Percentiles rank a stretch among this genome's conserved stretches.
These are phyloP conservation scores for Microcebus murinus DNA, from an alignment of 2,113 vertebrate genomes.

Conservation along the genomic window DNA sequence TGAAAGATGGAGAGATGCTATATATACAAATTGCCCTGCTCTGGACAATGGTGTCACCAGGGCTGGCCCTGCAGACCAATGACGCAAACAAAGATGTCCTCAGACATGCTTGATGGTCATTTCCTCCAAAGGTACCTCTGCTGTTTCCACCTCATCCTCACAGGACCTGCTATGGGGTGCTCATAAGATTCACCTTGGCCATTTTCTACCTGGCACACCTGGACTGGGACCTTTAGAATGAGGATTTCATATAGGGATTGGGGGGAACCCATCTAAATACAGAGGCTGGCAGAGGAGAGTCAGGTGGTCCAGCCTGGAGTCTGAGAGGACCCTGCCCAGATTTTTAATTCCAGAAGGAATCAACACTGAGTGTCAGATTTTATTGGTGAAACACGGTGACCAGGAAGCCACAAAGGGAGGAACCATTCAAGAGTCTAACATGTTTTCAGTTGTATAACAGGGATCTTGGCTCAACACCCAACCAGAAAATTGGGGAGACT, in stretches of 20 bases:
- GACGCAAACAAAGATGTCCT: constrained; percentile 60
- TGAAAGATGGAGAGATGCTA: constrained; percentile 54
- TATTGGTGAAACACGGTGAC: not conserved
- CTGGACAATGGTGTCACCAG: constrained; percentile 17
- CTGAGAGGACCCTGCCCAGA: not conserved
- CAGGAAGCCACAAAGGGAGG: not conserved
- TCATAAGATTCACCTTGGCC: not conserved
- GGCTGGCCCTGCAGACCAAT: constrained; percentile 37
- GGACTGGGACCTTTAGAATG: not conserved
- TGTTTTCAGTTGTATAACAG: not conserved
- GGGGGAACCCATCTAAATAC: not conserved
- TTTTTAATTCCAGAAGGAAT: not conserved
- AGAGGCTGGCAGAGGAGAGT: not conserved
- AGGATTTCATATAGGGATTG: not conserved
- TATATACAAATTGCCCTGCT: constrained; percentile 66
- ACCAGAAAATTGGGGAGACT: not conserved
- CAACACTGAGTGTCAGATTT: not conserved
- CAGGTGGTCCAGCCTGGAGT: not conserved
- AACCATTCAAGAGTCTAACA: not conserved
- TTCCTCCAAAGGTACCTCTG: not conserved
- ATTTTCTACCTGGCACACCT: not conserved
- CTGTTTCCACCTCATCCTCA: constrained; percentile 4
- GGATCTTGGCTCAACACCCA: not conserved
- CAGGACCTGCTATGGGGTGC: not conserved
- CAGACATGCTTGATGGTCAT: constrained; percentile 1